Conservation (phyloP, 2,888 invertebrate species). For the Pterostichus niger region DNA sequence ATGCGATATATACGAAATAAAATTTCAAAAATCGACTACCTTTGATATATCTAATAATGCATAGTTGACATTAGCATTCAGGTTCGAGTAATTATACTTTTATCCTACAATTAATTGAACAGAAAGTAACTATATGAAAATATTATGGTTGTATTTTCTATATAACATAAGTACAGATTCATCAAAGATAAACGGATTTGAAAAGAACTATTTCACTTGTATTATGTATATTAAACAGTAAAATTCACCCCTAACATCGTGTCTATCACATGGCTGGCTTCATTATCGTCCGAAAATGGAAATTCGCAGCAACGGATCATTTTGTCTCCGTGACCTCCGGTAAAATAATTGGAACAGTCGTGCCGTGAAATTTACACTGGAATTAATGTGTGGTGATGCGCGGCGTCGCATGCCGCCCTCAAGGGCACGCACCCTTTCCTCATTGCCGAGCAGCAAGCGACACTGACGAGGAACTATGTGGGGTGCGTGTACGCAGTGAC, state of each 20-base stretch:
- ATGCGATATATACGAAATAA: no score
- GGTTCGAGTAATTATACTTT: no score
- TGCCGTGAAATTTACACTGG: conserved; percentile 62
- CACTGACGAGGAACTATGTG: conserved; percentile 44
- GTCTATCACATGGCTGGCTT: conserved; percentile 27
- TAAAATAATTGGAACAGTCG: conserved; percentile 65
- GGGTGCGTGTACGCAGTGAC: conserved; percentile 31
- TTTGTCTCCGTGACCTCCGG: conserved; percentile 49
- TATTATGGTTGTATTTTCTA: no score
- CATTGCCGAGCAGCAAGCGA: neutral
- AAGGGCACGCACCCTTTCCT: neutral
- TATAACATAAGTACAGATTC: no score
- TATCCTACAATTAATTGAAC: no score
- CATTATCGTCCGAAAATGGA: conserved; percentile 40
- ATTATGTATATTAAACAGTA: no score
- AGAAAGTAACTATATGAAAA: no score
- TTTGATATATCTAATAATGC: no score
- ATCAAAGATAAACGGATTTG: no score
- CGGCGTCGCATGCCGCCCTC: conserved; percentile 1
- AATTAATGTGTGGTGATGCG: conserved; percentile 65
- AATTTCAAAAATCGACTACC: no score
- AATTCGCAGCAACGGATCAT: conserved; percentile 41
- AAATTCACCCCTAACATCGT: neutral
- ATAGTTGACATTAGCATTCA: no score
- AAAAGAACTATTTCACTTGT: no score